These are phyloP conservation scores for Petrocephalus sullivani DNA, from an alignment of 2,797 vertebrate genomes.

Conservation along the genomic window DNA sequence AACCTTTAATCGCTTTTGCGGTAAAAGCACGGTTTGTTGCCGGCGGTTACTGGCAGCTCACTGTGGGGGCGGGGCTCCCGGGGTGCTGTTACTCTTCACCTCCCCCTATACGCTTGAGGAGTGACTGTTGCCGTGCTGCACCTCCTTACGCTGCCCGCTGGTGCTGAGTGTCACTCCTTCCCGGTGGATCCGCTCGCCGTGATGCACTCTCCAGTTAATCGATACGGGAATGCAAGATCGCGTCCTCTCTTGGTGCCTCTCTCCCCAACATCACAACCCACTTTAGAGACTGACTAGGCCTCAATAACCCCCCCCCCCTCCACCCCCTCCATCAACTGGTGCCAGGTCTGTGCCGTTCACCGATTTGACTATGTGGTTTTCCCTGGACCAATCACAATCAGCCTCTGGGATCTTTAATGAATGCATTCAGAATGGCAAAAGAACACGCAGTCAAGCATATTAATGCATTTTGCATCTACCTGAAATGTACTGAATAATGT, in stretches of 20 bases:
- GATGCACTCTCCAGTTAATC: not conserved
- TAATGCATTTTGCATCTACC: not conserved
- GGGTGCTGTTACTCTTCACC: not conserved
- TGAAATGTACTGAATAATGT: not conserved
- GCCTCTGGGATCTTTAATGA: not conserved
- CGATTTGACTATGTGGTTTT: not conserved
- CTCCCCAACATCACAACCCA: not conserved
- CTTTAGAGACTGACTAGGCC: not conserved
- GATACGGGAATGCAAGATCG: not conserved
- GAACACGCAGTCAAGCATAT: not conserved
- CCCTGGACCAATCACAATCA: not conserved
- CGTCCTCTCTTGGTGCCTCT: not conserved
- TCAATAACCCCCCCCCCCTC: not conserved
- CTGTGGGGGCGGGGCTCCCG: not conserved
- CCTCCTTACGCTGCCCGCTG: not conserved
- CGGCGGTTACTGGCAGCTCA: not conserved
- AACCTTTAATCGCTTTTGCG: not conserved
- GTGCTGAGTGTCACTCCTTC: not conserved
- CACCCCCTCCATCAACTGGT: not conserved
- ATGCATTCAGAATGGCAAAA: not conserved
- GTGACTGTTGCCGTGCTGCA: not conserved
- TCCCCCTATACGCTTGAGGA: not conserved
- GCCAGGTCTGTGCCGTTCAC: not conserved
- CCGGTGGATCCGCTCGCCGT: not conserved
- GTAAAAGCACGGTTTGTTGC: not conserved